Evolutionary conservation across 2,888 invertebrate species (phyloP), one percentile per base, ranked within the genome.

Genomic region (Dysmachus trigonus): DNA sequence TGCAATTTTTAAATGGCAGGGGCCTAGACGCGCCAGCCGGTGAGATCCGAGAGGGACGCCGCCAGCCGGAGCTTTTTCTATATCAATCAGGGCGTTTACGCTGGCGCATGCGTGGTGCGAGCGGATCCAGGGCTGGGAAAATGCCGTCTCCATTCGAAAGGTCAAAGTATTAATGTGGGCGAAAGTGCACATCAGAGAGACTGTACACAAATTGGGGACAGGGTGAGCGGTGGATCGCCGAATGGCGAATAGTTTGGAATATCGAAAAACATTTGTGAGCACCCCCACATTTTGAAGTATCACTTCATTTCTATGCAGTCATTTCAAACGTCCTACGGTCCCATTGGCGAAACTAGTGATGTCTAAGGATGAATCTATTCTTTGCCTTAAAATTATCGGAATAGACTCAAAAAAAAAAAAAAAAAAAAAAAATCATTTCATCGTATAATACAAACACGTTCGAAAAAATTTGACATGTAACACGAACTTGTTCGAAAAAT

Each of bases 111-210:
- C 84, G 13, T 18, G 31, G 8, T 74, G 27, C 8, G 31, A 47
- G 38, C 13, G 8, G 13, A 27, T 73, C 31, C 38, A 72, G 30
- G 41, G 41, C 27, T 72, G 41, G 73, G 73, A 47, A 81, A 81
- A 53, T 27, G 18, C 10, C 27, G 31, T 53, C 62, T 62, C 27
- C 13, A 27, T 53, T 62, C 62, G 53, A 81, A 81, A 81, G 81
- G 81, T 81, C 81, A 81, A 81, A 81, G 81, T 62, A 81, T 81
- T 81, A 81, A 81, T 81, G 81, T 81, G 81, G 81, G 81, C 81
- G 81, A 81, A 81, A 81, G 81, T 81, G 62, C 81, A 81, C 81
- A 81, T 81, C 53, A 6, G 47, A 31, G 38, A n/a, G 77, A 41
- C 33, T 77, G 77, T 77, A 77, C 41, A 27, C 47, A n/a, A 38